Base-by-base conservation (phyloP, 2,888 invertebrate species). In the Netelia virgata region DNA sequence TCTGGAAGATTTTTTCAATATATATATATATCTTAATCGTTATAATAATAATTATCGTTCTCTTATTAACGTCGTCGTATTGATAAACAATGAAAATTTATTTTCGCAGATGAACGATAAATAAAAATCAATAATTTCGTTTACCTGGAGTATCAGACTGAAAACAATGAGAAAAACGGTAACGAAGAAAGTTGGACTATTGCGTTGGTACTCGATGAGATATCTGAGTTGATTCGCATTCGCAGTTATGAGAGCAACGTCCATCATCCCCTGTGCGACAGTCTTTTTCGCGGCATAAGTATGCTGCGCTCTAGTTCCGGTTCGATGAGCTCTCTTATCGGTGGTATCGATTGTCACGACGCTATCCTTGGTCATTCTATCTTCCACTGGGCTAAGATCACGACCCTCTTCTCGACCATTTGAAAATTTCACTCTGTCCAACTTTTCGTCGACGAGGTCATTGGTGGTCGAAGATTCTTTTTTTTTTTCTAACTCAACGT, bases 151-250 rank as follows among this genome's bases (percentile, higher is more conserved):
- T 1, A 95, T 87, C 66, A 96, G 93, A 1, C 96, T 96, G 77
- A 95, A 89, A 11, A 94, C 90, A 66, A 96, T 96, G 80, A 96
- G 92, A 1, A 92, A 91, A 10, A 96, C 90, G 89, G 95, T 95
- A 41, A 95, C 90, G 86, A 94, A 94, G 90, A 95, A 96, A 1
- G 95, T 96, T 14, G 95, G 94, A 74, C 95, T 95, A 43, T 94
- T 90, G 3, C 94, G 93, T 87, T 95, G 96, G 90, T 95, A 95
- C 85, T 95, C 95, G 64, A 96, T 94, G 50, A 96, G 92, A 89
- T 96, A 96, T 70, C 96, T 94, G 73, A 96, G 92, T 88, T 96
- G 96, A 91, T 96, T 96, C 0, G 96, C 96, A 91, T 96, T 96
- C 0, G 96, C 96, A 3, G 96, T 96, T 66, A 96, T 94, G 55